These are phyloP conservation scores for Hydrophis major DNA, from an alignment of 2,797 vertebrate genomes.

Conservation along the genomic window DNA sequence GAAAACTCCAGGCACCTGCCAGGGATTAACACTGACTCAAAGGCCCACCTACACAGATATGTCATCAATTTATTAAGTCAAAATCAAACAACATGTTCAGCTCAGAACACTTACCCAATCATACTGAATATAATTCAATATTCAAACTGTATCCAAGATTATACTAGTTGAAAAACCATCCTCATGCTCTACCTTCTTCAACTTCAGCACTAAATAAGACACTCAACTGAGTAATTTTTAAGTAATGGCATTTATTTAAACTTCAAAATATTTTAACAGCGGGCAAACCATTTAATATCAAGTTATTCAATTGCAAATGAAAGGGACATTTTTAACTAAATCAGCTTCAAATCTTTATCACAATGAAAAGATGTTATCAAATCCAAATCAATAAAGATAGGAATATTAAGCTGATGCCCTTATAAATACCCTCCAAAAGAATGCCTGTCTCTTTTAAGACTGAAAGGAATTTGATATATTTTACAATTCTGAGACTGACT, in stretches of 20 bases:
- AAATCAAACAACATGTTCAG: neutral
- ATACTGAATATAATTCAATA: neutral
- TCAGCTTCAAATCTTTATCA: neutral
- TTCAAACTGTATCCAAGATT: neutral
- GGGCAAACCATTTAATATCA: neutral
- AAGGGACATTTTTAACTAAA: neutral
- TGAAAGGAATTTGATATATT: neutral
- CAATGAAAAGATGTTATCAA: constrained; percentile 11
- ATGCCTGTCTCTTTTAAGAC: neutral
- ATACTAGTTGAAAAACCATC: neutral
- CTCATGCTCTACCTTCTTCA: neutral
- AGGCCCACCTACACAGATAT: neutral
- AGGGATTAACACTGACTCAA: neutral
- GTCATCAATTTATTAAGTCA: neutral
- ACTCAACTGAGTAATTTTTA: neutral
- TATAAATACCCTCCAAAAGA: constrained; percentile 14
- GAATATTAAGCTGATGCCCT: neutral
- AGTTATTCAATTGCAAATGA: neutral
- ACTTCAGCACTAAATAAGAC: neutral
- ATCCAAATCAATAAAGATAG: constrained; percentile 2
- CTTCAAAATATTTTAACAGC: neutral
- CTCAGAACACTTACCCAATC: neutral
- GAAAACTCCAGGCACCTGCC: neutral
- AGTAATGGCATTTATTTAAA: constrained; percentile 7
- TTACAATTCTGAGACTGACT: neutral